Evolutionary conservation across 30 jellyfish, hydroid and myxozoan species (phyloP).

Genomic region (Hydractinia symbiolongicarpus): DNA sequence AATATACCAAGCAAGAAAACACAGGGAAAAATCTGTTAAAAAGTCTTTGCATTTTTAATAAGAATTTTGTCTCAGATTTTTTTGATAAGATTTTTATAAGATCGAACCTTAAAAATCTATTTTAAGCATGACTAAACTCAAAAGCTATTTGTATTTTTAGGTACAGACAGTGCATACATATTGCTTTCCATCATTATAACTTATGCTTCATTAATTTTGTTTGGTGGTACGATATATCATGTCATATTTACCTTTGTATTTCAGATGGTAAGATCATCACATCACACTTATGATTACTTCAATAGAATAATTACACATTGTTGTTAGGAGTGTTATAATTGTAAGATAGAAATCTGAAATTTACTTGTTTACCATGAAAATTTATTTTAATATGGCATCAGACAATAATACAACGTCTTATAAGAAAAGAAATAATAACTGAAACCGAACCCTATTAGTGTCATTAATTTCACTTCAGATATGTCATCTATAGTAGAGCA

Average conservation of each 20-base stretch:
- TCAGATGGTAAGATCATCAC: constrained; percentile 50
- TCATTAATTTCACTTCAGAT: too few relatives aligned
- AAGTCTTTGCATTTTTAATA: not conserved
- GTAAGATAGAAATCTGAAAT: too few relatives aligned
- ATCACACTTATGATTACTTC: too few relatives aligned
- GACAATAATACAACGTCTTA: too few relatives aligned
- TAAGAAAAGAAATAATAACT: too few relatives aligned
- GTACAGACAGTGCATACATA: constrained; percentile 56
- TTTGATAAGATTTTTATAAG: not conserved
- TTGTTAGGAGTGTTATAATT: too few relatives aligned
- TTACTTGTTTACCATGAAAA: too few relatives aligned
- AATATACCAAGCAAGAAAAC: too few relatives aligned
- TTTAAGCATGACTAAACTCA: not conserved
- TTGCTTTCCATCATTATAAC: constrained; percentile 61
- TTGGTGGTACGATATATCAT: constrained; percentile 68
- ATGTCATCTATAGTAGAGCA: too few relatives aligned
- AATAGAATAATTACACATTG: too few relatives aligned
- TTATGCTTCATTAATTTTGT: constrained; percentile 48
- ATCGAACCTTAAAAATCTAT: not conserved
- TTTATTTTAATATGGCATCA: too few relatives aligned
- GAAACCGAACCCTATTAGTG: too few relatives aligned
- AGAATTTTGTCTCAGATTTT: not conserved
- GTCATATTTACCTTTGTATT: constrained; percentile 54
- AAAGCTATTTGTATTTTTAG: constrained; percentile 26
- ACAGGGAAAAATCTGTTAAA: not conserved